Evolutionary conservation across 2,888 invertebrate genomes (phyloP).

Genomic region (Chrysina gloriosa): DNA sequence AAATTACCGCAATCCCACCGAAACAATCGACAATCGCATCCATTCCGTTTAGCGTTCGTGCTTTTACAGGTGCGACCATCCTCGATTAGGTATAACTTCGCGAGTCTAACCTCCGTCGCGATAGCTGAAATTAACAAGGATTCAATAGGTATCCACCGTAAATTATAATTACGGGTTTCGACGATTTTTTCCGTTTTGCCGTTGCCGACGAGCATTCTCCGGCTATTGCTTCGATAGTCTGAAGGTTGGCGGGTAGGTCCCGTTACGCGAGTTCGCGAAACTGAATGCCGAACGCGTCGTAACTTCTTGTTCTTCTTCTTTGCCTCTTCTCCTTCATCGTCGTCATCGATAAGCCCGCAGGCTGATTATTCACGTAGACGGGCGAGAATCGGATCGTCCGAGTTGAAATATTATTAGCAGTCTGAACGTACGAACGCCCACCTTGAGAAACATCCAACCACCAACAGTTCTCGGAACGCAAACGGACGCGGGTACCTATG

Average conservation of each 20-base stretch:
- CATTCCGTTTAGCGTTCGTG: neutral
- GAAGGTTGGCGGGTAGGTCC: neutral
- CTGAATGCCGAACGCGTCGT: slow-evolving; percentile 4
- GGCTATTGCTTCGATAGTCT: slow-evolving; percentile 9
- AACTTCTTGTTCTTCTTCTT: no score
- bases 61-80: slow-evolving; percentile 20
- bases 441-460: neutral
- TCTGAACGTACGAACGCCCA: slow-evolving; percentile 3
- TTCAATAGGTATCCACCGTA: slow-evolving; percentile 30
- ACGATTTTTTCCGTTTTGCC: neutral
- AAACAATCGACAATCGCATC: neutral
- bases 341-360: neutral
- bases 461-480: neutral
- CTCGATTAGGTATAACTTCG: neutral
- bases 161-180: slow-evolving; percentile 35
- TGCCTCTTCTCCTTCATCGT: neutral
- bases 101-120: slow-evolving; percentile 3
- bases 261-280: slow-evolving; percentile 27
- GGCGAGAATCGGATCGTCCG: neutral
- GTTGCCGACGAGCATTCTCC: neutral
- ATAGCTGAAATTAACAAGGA: slow-evolving; percentile 2
- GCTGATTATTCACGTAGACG: slow-evolving; percentile 1
- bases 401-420: slow-evolving; percentile 15
- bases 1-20: neutral
- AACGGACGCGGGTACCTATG: neutral